phyloP scores from a whole-genome alignment of 2,113 vertebrate genomes.

The Menura novaehollandiae region DNA sequence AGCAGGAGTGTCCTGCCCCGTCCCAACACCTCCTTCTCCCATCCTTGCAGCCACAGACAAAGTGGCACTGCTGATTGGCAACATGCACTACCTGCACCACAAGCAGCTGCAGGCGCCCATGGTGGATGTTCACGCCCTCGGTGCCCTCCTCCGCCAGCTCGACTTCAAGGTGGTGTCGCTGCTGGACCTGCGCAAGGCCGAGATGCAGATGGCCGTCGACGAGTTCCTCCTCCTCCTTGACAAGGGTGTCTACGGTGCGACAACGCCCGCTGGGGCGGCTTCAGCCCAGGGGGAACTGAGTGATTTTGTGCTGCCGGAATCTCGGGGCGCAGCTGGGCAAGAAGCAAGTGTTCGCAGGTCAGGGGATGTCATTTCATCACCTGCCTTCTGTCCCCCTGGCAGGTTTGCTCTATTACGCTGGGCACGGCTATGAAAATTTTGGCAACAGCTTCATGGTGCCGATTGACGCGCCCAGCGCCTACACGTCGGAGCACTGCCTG shows the following conservation, averaged over 20 bases:
- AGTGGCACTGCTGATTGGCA: conserved; percentile 85
- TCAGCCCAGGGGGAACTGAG: accelerated
- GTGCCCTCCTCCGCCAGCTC: conserved; percentile 80
- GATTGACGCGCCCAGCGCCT: conserved; percentile 77
- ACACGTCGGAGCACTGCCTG: conserved; percentile 81
- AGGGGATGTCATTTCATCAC: not conserved
- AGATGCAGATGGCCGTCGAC: conserved; percentile 83
- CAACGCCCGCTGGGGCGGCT: accelerated
- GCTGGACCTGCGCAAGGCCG: conserved; percentile 81
- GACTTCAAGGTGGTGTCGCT: conserved; percentile 88
- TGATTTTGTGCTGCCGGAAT: not conserved
- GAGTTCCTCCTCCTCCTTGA: conserved; percentile 85
- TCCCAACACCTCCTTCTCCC: not conserved
- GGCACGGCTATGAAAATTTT: conserved; percentile 86
- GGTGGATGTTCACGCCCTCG: conserved; percentile 80
- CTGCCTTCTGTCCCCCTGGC: not conserved
- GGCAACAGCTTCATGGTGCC: conserved; percentile 92
- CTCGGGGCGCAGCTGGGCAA: not conserved
- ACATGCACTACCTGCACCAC: conserved; percentile 85
- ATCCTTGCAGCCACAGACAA: conserved; percentile 80
- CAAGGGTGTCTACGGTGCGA: conserved; percentile 82
- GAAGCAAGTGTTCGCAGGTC: not conserved
- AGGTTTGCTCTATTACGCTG: conserved; percentile 87
- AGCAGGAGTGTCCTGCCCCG: accelerated
- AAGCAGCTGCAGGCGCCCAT: conserved; percentile 79